These are phyloP conservation scores for Colostygia pectinataria DNA, from an alignment of 2,888 invertebrate species.

Conservation along the genomic window DNA sequence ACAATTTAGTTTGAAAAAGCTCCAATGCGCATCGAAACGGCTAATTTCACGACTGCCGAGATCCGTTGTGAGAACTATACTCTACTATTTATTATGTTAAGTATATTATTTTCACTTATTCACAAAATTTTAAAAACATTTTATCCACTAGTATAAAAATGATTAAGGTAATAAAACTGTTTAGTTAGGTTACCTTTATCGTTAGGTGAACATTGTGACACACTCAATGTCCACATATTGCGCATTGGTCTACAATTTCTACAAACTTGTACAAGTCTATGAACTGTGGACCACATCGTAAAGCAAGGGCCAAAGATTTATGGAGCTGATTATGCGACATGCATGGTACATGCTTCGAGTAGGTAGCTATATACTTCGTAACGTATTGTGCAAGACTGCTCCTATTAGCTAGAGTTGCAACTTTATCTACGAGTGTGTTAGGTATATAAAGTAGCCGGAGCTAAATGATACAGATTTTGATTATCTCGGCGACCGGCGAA, in stretches of 20 bases:
- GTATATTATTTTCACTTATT: no score
- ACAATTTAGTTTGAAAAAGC: no score
- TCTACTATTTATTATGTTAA: no score
- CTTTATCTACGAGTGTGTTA: neutral
- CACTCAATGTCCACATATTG: constrained; percentile 1
- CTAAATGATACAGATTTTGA: constrained; percentile 6
- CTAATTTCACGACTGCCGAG: no score
- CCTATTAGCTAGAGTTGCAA: neutral
- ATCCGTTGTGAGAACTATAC: no score
- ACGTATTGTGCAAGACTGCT: constrained; percentile 14
- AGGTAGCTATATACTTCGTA: neutral
- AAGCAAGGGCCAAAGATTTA: constrained; percentile 15
- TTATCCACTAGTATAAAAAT: no score
- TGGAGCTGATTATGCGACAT: constrained; percentile 8
- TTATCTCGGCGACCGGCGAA: no score
- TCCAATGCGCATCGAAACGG: no score
- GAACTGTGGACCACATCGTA: neutral
- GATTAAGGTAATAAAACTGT: no score
- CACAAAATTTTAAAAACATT: no score
- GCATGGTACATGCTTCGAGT: neutral
- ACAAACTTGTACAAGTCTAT: constrained; percentile 12
- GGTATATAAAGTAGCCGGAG: no score
- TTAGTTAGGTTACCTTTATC: no score
- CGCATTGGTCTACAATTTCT: constrained; percentile 13
- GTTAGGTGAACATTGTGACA: constrained; percentile 8